Evolutionary conservation across 2,888 invertebrate species (phyloP).

Genomic region (Nephrotoma flavescens): DNA sequence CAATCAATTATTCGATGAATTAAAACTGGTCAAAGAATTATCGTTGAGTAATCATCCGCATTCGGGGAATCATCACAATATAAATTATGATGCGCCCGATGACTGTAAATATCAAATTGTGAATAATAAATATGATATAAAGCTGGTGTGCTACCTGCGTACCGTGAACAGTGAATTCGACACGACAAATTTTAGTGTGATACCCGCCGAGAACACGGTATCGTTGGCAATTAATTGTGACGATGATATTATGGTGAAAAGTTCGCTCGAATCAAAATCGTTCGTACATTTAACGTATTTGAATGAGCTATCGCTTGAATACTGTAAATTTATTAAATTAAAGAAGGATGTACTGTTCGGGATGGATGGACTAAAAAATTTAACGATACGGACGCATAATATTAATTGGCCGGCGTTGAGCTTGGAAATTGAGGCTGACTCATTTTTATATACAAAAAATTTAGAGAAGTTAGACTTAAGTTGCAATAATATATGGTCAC

Average conservation of each 20-base stretch:
- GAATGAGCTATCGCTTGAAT: constrained; percentile 64
- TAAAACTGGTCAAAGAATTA: neutral
- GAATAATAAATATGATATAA: constrained; percentile 47
- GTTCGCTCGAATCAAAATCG: constrained; percentile 59
- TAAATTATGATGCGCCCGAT: constrained; percentile 62
- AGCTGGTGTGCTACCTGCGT: constrained; percentile 62
- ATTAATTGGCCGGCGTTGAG: constrained; percentile 73
- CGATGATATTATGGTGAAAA: constrained; percentile 64
- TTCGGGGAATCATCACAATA: neutral
- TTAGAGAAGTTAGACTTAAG: constrained; percentile 74
- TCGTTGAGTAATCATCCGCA: neutral
- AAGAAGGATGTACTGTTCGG: constrained; percentile 66
- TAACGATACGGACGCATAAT: constrained; percentile 74
- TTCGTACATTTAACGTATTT: constrained; percentile 68
- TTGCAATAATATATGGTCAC: constrained; percentile 78
- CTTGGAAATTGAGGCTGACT: constrained; percentile 64
- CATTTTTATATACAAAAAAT: constrained; percentile 61
- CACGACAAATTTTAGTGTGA: constrained; percentile 76
- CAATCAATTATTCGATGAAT: neutral
- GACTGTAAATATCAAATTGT: constrained; percentile 41
- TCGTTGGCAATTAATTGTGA: constrained; percentile 65
- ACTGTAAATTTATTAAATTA: constrained; percentile 76
- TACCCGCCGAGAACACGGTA: constrained; percentile 69
- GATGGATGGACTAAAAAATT: constrained; percentile 63
- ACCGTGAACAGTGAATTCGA: constrained; percentile 79